phyloP scores from a whole-genome alignment of 2,888 invertebrate genomes.

The Drosophila rubida region DNA sequence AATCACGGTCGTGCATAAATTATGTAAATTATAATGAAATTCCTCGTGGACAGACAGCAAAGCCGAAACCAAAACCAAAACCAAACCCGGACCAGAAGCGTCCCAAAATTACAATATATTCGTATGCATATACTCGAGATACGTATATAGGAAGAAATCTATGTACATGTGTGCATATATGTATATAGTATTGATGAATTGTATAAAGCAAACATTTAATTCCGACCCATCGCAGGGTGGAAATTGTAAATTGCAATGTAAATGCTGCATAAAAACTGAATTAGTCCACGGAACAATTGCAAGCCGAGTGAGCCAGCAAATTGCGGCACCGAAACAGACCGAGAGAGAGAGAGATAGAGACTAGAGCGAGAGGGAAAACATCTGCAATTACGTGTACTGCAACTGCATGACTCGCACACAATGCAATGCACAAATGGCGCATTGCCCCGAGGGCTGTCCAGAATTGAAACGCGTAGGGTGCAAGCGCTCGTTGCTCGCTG shows the following conservation, averaged over 20 bases:
- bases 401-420: conserved; percentile 32
- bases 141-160: conserved; percentile 36
- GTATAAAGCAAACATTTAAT: conserved; percentile 56
- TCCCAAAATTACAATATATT: conserved; percentile 33
- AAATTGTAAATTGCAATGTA: conserved; percentile 73
- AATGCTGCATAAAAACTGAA: conserved; percentile 74
- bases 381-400: conserved; percentile 37
- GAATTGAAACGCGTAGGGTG: conserved; percentile 37
- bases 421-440: conserved; percentile 54
- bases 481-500: conserved; percentile 1
- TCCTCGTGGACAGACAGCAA: conserved; percentile 49
- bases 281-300: conserved; percentile 65
- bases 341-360: conserved; percentile 1
- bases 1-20: conserved; percentile 78
- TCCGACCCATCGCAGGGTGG: conserved; percentile 41
- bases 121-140: conserved; percentile 10
- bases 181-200: conserved; percentile 42
- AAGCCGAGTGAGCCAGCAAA: conserved; percentile 25
- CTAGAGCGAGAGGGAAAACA: conserved; percentile 7
- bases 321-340: not conserved
- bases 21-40: conserved; percentile 79
- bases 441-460: conserved; percentile 60
- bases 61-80: not conserved
- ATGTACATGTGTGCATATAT: conserved; percentile 5
- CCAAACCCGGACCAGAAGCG: not conserved